Base-by-base conservation (phyloP, 2,888 invertebrate species). In the Ditylenchus weischeri region DNA sequence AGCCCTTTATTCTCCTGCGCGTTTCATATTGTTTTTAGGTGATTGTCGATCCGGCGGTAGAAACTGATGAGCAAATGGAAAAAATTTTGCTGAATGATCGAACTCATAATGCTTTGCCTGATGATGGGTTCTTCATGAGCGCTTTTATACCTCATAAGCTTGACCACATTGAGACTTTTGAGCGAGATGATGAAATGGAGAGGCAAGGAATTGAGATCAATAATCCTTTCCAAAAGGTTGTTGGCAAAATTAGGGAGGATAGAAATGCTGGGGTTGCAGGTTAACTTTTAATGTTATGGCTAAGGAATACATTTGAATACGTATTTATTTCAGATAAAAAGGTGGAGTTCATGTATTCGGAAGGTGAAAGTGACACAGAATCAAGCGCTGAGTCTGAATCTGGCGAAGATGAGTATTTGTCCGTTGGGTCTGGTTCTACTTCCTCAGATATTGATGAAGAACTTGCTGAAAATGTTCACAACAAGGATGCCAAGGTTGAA, bases 111-210 rank as follows among this genome's bases (percentile, higher is more conserved):
- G 65, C 62, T 10, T 51, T 71, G 21, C 64, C 66, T n/a, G 77
- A 72, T 36, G 77, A 75, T 54, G 67, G 38, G 10, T 62, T 93
- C 4, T 98, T 96, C 84, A 92, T 93, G 83, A 89, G 90, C 83
- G 88, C 90, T 5, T 96, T 89, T 84, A 98, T 98, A 84, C 96
- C 96, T 0, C 90, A 93, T 83, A 89, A 90, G 74, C 87, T 98
- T 66, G 90, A 90, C 75, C 91, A 96, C 87, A 93, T 92, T 80
- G 83, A 84, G 2, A 79, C 85, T 70, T 84, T 84, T 72, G 85
- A 86, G 48, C 74, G 91, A 43, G 95, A 98, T 84, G 90, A 92
- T 63, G 88, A 86, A 63, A 88, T 90, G 79, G 90, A 89, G 83
- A 86, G 88, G 65, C 91, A 91, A 21, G 87, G 88, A 62, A 87